Evolutionary conservation across 2,888 invertebrate genomes (phyloP).

Genomic region (Hydraecia micacea): DNA sequence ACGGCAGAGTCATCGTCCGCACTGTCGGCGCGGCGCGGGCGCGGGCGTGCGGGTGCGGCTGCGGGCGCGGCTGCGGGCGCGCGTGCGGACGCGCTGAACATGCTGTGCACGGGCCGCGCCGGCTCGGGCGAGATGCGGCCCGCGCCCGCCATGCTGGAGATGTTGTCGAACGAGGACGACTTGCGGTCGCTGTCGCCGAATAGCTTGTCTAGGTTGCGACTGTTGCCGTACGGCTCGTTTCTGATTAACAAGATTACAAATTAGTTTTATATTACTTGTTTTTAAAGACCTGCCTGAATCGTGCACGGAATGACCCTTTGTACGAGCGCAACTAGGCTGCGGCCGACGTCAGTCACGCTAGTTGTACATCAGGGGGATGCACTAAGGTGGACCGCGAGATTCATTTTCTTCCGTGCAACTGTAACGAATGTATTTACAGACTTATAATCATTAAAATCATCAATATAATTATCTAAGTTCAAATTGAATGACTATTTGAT

Average conservation of each 20-base stretch:
- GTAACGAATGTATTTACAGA: not conserved
- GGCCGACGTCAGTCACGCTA: slow-evolving; percentile 58
- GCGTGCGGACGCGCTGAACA: slow-evolving; percentile 75
- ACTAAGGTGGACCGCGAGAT: too few relatives aligned
- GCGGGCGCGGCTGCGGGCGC: slow-evolving; percentile 74
- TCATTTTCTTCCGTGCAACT: not conserved
- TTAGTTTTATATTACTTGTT: not conserved
- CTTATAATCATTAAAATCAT: too few relatives aligned
- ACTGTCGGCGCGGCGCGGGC: slow-evolving; percentile 62
- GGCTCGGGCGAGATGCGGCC: slow-evolving; percentile 81
- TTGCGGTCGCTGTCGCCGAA: slow-evolving; percentile 65
- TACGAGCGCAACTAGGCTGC: not conserved
- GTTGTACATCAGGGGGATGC: not conserved
- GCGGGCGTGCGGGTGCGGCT: slow-evolving; percentile 67
- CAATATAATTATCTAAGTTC: too few relatives aligned
- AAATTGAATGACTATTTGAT: not conserved
- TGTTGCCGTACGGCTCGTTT: slow-evolving; percentile 82
- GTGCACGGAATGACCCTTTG: not conserved
- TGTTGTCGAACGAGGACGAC: slow-evolving; percentile 43
- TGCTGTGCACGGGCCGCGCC: slow-evolving; percentile 78
- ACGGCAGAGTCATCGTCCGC: slow-evolving; percentile 94
- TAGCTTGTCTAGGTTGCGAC: slow-evolving; percentile 71
- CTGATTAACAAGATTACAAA: slow-evolving; percentile 61
- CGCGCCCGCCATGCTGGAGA: slow-evolving; percentile 29
- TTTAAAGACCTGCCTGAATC: not conserved